Percentiles rank a stretch among this genome's conserved stretches.
These are phyloP conservation scores for Drosophila kurseongensis DNA, from an alignment of 1,140 invertebrate species.

Conservation along the genomic window DNA sequence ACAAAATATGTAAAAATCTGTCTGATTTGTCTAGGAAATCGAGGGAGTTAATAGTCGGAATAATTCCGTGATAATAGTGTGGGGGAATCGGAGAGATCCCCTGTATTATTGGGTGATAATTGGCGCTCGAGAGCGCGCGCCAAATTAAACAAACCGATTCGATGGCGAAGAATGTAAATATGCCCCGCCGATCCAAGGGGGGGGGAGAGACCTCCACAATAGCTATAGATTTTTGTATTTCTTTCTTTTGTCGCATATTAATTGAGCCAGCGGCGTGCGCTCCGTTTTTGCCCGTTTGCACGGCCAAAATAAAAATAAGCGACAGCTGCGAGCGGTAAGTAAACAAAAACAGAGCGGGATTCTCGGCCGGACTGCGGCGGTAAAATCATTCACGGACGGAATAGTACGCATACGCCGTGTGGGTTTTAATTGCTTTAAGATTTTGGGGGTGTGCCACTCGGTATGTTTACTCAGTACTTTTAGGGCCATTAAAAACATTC, in stretches of 20 bases:
- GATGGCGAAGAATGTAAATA: constrained; percentile 28
- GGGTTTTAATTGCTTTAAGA: background rate
- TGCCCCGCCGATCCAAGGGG: background rate
- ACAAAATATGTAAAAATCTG: constrained; percentile 43
- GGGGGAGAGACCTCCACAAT: constrained; percentile 32
- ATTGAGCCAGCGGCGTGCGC: constrained; percentile 60
- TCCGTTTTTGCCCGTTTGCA: constrained; percentile 44
- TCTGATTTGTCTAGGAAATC: constrained; percentile 12
- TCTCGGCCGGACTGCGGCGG: background rate
- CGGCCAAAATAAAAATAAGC: constrained; percentile 38
- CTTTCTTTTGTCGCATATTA: constrained; percentile 60
- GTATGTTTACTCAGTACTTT: background rate
- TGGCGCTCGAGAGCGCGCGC: constrained; percentile 50
- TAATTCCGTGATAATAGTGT: constrained; percentile 41
- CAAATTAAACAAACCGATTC: constrained; percentile 66
- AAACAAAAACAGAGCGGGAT: constrained; percentile 41
- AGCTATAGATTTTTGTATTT: constrained; percentile 20
- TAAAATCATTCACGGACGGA: constrained; percentile 22
- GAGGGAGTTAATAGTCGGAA: constrained; percentile 45
- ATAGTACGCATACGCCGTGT: constrained; percentile 14
- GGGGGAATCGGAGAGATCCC: background rate
- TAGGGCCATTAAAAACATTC: background rate
- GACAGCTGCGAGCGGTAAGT: constrained; percentile 40
- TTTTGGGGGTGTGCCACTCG: constrained; percentile 4
- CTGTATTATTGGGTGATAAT: constrained; percentile 40